Evolutionary conservation across 1,140 invertebrate genomes (phyloP).

Genomic region (Paralvinella palmiformis): DNA sequence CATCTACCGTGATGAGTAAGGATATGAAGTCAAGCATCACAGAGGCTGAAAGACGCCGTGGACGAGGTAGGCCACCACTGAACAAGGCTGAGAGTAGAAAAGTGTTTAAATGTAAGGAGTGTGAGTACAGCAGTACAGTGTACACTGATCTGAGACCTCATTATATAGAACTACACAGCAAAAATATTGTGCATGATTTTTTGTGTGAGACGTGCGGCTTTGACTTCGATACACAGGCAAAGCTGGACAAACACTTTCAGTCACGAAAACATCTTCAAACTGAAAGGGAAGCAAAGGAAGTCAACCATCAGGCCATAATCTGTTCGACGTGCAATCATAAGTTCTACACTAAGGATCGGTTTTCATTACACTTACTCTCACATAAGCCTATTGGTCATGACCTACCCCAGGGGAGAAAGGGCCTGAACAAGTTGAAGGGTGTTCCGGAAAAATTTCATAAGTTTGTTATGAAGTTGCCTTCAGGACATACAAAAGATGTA

Average conservation of each 20-base stretch:
- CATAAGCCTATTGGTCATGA: not conserved
- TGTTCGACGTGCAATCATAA: constrained; percentile 27
- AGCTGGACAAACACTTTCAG: constrained; percentile 8
- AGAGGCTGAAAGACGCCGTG: too few relatives aligned
- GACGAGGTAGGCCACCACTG: not conserved
- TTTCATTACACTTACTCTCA: not conserved
- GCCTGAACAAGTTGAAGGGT: not conserved
- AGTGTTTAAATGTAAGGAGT: constrained; percentile 19
- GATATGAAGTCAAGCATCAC: too few relatives aligned
- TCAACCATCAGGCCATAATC: constrained; percentile 3
- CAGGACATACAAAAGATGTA: not conserved
- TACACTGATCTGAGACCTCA: constrained; percentile 36
- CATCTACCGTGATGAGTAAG: not conserved
- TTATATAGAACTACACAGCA: constrained; percentile 35
- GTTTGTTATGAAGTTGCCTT: not conserved
- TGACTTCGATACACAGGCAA: not conserved
- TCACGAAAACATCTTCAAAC: constrained; percentile 29
- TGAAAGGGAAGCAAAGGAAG: constrained; percentile 30
- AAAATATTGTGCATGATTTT: constrained; percentile 32
- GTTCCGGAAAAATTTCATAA: constrained; percentile 16
- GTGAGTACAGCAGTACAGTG: constrained; percentile 30
- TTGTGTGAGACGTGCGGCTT: constrained; percentile 19
- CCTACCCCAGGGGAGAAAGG: not conserved
- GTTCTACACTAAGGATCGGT: constrained; percentile 3
- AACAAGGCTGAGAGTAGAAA: not conserved